Conservation (phyloP, 1,140 invertebrate genomes). For the Eciton burchellii region DNA sequence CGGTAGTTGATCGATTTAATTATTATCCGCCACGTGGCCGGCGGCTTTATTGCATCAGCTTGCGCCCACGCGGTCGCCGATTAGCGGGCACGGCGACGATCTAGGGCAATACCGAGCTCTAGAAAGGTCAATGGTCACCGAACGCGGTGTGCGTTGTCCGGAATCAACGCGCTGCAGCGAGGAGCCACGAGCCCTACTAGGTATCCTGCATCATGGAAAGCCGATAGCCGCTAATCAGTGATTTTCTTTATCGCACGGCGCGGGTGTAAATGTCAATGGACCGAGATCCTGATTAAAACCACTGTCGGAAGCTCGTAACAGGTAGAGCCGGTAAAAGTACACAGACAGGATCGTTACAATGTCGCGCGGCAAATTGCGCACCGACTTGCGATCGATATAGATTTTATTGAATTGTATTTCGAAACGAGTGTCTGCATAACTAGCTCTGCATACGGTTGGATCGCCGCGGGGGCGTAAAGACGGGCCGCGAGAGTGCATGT, state of each 20-base stretch:
- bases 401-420: conserved; percentile 53
- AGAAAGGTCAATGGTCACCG: conserved; percentile 68
- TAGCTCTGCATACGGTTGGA: conserved; percentile 5
- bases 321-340: conserved; percentile 35
- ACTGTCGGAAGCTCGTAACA: conserved; percentile 9
- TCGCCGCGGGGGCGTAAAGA: conserved; percentile 4
- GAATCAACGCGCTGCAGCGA: conserved; percentile 49
- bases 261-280: conserved; percentile 63
- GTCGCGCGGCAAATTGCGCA: not conserved
- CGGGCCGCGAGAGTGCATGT: too few relatives aligned
- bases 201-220: conserved; percentile 57
- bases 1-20: conserved; percentile 61
- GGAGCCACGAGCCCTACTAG: not conserved
- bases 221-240: conserved; percentile 41
- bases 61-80: conserved; percentile 9
- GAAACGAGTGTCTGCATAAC: conserved; percentile 46
- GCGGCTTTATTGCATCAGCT: conserved; percentile 58
- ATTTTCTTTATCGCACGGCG: conserved; percentile 59
- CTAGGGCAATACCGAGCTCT: conserved; percentile 47
- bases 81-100: conserved; percentile 31
- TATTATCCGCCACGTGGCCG: conserved; percentile 67
- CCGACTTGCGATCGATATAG: not conserved
- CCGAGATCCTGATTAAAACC: conserved; percentile 48
- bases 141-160: conserved; percentile 26
- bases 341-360: conserved; percentile 10